Conservation (phyloP, 2,113 vertebrate genomes). For the Hyaena hyaena region DNA sequence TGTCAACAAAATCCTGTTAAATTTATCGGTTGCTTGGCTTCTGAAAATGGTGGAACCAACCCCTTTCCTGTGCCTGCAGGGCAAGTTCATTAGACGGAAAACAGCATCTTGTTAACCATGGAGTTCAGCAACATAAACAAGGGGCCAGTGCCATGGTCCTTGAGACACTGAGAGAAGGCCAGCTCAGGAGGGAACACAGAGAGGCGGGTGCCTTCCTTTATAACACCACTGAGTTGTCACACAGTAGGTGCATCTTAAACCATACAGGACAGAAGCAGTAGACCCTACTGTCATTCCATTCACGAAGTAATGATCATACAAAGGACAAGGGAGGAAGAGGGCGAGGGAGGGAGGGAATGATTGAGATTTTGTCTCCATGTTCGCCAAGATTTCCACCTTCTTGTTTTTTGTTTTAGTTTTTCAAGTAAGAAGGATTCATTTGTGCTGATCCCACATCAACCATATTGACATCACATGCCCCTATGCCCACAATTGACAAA, state of each 20-base stretch:
- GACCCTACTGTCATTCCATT: neutral
- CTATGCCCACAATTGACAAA: neutral
- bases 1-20: constrained; percentile 72
- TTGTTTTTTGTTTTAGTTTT: neutral
- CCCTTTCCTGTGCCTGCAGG: constrained; percentile 79
- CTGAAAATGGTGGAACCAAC: constrained; percentile 68
- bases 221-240: neutral
- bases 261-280: neutral
- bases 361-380: neutral
- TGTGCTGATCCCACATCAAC: neutral
- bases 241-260: neutral
- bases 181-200: neutral
- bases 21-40: constrained; percentile 82
- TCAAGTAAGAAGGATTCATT: neutral
- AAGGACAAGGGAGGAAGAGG: neutral
- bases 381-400: neutral
- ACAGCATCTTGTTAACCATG: constrained; percentile 69
- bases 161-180: neutral
- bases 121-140: neutral
- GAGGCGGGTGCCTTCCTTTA: neutral
- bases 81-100: constrained; percentile 78
- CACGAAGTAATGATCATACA: neutral
- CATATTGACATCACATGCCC: neutral
- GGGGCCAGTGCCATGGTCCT: neutral
- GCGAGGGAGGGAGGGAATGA: neutral